A percentile compares a stretch with the other conserved stretches of the same genome.
Conservation (phyloP, 2,113 vertebrate species). For the Toxotes jaculatrix region DNA sequence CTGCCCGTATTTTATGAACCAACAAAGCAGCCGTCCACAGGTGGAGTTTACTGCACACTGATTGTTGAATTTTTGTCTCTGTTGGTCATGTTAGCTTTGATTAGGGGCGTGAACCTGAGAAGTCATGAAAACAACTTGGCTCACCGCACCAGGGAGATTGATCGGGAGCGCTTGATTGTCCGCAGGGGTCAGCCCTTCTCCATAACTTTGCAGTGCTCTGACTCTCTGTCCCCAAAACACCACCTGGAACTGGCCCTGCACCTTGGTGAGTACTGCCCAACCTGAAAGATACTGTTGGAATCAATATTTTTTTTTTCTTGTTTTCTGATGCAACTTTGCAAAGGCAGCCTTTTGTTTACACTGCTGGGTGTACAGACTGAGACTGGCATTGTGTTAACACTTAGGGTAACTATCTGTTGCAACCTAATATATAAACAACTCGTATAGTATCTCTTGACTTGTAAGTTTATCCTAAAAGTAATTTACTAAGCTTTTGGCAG, state of each 20-base stretch:
- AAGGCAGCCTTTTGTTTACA: no score
- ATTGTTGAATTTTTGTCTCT: background rate
- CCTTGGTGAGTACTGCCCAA: conserved; percentile 77
- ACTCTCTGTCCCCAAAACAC: conserved; percentile 75
- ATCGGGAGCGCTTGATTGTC: conserved; percentile 80
- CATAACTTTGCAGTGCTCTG: conserved; percentile 80
- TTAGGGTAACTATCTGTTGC: background rate
- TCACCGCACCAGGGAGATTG: conserved; percentile 88
- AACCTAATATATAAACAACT: no score
- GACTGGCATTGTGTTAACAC: background rate
- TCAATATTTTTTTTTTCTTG: background rate
- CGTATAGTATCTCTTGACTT: no score
- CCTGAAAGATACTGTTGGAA: fast-evolving
- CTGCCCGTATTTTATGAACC: no score
- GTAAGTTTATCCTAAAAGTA: no score
- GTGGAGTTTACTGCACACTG: background rate
- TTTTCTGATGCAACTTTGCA: background rate
- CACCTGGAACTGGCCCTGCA: conserved; percentile 78
- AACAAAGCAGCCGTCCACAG: no score
- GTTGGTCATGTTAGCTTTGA: conserved; percentile 53
- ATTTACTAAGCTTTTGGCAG: no score
- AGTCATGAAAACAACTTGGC: conserved; percentile 83
- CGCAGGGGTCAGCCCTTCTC: conserved; percentile 87
- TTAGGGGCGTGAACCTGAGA: conserved; percentile 78
- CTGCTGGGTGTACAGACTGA: background rate